Base-by-base conservation (phyloP, 1,140 invertebrate genomes). In the Hylaeus anthracinus region DNA sequence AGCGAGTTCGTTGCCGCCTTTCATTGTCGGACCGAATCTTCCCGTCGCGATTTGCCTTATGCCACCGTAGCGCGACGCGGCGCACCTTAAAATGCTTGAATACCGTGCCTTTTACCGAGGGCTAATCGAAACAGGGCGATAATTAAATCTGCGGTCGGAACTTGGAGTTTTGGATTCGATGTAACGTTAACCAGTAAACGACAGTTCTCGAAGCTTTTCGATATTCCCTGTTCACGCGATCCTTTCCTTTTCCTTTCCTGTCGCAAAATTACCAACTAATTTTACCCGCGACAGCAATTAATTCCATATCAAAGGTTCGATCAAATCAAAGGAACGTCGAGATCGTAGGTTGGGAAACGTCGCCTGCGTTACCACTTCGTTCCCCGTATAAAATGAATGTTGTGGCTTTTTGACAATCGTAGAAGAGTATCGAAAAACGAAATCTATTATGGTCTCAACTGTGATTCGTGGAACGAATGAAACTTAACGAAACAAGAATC, bases 111-210 rank as follows among this genome's bases (percentile, higher is more conserved):
- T 26, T 53, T 37, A 5, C 39, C 67, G 63, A 41, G 6, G 71
- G 70, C 70, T 85, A 85, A 86, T 86, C 74, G 79, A 83, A 41
- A 85, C 55, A 55, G 71, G 83, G 60, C 71, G 70, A 78, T 86
- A 85, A 86, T 86, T 85, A 81, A 82, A 85, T 74, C 65, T 53
- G 4, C 56, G 51, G 45, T 14, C 5, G 43, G 43, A 64, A 56
- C 56, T 70, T 82, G 12, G 26, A 2, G 64, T n/a, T 10, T 56
- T 43, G 41, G 15, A 53, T 60, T 48, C 73, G 14, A 45, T 15
- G n/a, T 58, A 14, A 72, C 41, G 8, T 0, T 5, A 12, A 10
- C 0, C 10, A 15, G 43, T 41, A 58, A 77, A 60, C 41, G 55
- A 39, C 45, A 12, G 5, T 15, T 0, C 2, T 15, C 45, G 64